These are phyloP conservation scores for Schizaphis graminum DNA, from an alignment of 2,888 invertebrate species.

Conservation along the genomic window DNA sequence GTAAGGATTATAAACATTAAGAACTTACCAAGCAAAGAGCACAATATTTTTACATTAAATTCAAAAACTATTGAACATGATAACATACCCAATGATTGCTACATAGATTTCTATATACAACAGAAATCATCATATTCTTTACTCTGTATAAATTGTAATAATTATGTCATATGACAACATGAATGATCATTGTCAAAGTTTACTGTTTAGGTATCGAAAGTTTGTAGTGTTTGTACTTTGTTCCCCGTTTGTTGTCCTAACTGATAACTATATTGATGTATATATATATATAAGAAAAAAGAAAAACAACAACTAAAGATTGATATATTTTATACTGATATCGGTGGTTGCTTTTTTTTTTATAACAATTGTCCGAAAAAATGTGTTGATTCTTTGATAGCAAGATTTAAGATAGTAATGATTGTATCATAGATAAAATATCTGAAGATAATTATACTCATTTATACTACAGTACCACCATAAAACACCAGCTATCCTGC, in stretches of 20 bases:
- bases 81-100: not conserved
- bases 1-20: not conserved
- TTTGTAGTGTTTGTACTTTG: constrained; percentile 5
- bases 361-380: too few relatives aligned
- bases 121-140: not conserved
- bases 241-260: not conserved
- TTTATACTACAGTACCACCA: too few relatives aligned
- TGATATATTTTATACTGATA: not conserved
- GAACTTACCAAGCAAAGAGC: constrained; percentile 22
- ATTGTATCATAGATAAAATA: too few relatives aligned
- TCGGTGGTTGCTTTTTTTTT: not conserved
- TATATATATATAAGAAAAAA: not conserved
- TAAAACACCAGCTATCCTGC: too few relatives aligned
- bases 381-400: too few relatives aligned
- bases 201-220: not conserved
- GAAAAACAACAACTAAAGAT: not conserved
- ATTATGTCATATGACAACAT: not conserved
- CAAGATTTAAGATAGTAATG: too few relatives aligned
- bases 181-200: not conserved
- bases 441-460: too few relatives aligned
- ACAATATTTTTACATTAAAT: not conserved
- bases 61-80: not conserved
- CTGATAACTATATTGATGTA: not conserved
- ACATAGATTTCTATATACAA: not conserved
- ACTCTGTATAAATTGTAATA: not conserved